A percentile compares a stretch with the other conserved stretches of the same genome.
Evolutionary conservation across 2,888 invertebrate species (phyloP).

Genomic region (Acholoe squamosa): DNA sequence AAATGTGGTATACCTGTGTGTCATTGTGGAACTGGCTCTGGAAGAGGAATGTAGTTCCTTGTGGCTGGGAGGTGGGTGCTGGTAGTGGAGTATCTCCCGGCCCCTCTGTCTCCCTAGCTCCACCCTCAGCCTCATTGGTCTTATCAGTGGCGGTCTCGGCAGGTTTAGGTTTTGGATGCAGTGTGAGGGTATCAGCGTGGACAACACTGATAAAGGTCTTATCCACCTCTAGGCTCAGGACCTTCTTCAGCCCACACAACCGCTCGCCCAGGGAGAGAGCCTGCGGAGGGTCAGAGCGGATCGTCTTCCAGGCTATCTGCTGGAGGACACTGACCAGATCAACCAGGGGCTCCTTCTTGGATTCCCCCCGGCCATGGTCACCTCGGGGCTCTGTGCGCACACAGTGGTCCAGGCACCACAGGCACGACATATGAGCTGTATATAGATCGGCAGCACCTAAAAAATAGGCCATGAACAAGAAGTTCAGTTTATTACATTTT

Average conservation of each 20-base stretch:
- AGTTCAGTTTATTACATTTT: too few species aligned
- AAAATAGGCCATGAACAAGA: too few species aligned
- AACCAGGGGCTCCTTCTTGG: conserved; percentile 35
- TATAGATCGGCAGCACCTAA: too few species aligned
- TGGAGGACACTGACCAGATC: background rate
- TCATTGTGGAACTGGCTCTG: conserved; percentile 48
- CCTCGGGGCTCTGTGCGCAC: background rate
- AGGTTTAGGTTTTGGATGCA: background rate
- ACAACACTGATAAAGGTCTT: background rate
- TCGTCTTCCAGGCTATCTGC: conserved; percentile 12
- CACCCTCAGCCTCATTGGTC: background rate
- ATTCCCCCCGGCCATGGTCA: background rate
- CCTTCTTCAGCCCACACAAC: conserved; percentile 12
- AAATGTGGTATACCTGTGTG: background rate
- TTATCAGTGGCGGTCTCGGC: background rate
- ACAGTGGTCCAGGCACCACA: conserved; percentile 46
- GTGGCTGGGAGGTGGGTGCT: background rate
- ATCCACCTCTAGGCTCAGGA: conserved; percentile 39
- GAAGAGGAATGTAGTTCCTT: conserved; percentile 46
- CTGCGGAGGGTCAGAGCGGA: background rate
- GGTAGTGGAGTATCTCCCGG: background rate
- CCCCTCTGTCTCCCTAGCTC: background rate
- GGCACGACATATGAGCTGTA: conserved; percentile 1
- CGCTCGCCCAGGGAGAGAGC: conserved; percentile 24
- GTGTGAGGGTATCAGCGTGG: conserved; percentile 31